Evolutionary conservation across 2,797 vertebrate genomes (phyloP), one percentile per base, ranked within the genome.

Genomic region (Clamator glandarius): DNA sequence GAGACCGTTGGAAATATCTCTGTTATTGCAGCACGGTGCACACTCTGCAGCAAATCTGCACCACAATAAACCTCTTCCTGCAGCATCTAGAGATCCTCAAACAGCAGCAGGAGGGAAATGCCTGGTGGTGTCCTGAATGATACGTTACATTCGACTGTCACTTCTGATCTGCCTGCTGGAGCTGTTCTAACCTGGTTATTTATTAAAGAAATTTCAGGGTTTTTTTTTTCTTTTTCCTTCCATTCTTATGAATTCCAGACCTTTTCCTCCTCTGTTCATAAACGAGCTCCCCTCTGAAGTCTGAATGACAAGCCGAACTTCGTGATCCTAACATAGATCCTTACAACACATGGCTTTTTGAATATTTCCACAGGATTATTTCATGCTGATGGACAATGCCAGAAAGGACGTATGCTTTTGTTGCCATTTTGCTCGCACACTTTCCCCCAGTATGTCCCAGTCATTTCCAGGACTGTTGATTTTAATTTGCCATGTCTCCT

Each of bases 21-120:
- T 89, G 76, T 67, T 91, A 87, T 91, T 96, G 92, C 91, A 96
- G 90, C 87, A 84, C n/a, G 35, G 90, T 95, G 74, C 91, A 93
- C 76, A 59, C 95, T 92, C 85, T 86, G 89, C 96, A 95, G 94
- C 89, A 96, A 92, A 92, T 93, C 84, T 91, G 96, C 76, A 79
- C 94, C 75, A 92, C 83, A 91, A 95, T 94, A 93, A 92, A 92
- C 78, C 94, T 94, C 72, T 62, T 96, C 87, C 93, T 85, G 94
- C 83, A 90, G 87, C 48, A 92, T 90, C 89, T 16, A 83, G 68
- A 90, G 68, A 95, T 58, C 62, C 70, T 55, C 54, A 69, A 81
- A 69, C 42, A 96, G 79, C 84, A 92, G 87, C 90, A 81, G 74
- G 87, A 87, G 77, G 73, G 93, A 96, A 85, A 91, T 87, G 80